Base-by-base conservation (phyloP, 2,888 invertebrate genomes). In the Agonopterix subpropinquella region DNA sequence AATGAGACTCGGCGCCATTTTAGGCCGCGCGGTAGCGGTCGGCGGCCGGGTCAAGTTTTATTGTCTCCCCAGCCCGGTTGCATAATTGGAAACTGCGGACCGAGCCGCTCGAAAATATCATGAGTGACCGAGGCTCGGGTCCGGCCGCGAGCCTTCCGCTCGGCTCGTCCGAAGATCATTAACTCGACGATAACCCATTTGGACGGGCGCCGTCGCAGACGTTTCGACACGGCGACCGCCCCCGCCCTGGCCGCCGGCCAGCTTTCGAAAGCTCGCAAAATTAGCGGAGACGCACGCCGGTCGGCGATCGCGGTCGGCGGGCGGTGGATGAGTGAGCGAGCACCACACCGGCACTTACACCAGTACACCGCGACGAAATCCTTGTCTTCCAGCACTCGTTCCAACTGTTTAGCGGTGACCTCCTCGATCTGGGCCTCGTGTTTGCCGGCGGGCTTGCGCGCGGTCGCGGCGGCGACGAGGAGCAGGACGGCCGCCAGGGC, bases 291-390 rank as follows among this genome's bases (percentile, higher is more conserved):
- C 69, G 68, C 70, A 62, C 67, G 66, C 67, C 68, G 67, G 68
- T 61, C 64, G 66, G 57, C 67, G 57, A n/a, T n/a, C n/a, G 67
- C 68, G 67, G 68, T 61, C 64, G 66, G 57, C 67, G 57, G 57
- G 57, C 62, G 66, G 57, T 67, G 57, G 57, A 57, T 60, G 65
- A 61, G 58, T 60, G 57, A 52, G 58, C 59, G 50, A 28, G 35
- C 48, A 45, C 47, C 35, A 11, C 11, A 11, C 41, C 62, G 56
- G 56, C 90, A 96, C 96, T 96, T 94, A 97, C 96, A 97, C 96
- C 96, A 97, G 90, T 95, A 96, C 89, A 96, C 96, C 81, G 96
- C 96, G 83, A 97, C 96, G 91, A 95, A 96, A 90, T 96, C 96
- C 92, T 96, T 96, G 70, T 96, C 95, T 85, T 93, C 92, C 81